These are phyloP conservation scores for Sebastes baramenuke DNA, from an alignment of 2,797 vertebrate genomes.

Conservation along the genomic window DNA sequence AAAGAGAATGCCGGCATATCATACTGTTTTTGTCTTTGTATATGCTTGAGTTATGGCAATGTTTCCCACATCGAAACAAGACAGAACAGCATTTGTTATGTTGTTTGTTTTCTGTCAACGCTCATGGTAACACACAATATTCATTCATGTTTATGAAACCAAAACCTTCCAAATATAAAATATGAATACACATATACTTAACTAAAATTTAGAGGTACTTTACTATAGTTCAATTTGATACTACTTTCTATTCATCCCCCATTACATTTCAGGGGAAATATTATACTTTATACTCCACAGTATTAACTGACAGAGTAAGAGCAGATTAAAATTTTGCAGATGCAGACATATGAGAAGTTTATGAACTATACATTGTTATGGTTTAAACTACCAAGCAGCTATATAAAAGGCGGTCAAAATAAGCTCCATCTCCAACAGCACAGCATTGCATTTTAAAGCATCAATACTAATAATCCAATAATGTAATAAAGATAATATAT, in stretches of 20 bases:
- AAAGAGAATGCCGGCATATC: constrained; percentile 48
- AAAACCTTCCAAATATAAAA: neutral
- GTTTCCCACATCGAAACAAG: neutral
- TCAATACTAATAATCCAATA: neutral
- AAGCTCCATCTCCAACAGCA: neutral
- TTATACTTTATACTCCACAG: neutral
- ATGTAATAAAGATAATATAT: neutral
- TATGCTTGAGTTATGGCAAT: neutral
- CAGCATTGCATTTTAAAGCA: neutral
- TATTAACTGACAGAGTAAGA: neutral
- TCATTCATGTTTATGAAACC: neutral
- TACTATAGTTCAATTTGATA: neutral
- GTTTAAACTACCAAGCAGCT: neutral
- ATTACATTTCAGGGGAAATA: neutral
- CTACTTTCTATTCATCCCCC: neutral
- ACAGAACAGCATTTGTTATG: neutral
- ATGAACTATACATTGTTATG: neutral
- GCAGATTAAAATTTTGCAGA: neutral
- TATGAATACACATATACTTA: neutral
- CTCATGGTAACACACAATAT: neutral
- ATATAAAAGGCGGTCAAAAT: neutral
- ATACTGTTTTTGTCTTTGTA: neutral
- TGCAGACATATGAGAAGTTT: neutral
- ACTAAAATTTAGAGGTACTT: neutral
- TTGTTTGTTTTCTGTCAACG: neutral